These are phyloP conservation scores for Paraescarpia echinospica DNA, from an alignment of 1,140 invertebrate species.

Conservation along the genomic window DNA sequence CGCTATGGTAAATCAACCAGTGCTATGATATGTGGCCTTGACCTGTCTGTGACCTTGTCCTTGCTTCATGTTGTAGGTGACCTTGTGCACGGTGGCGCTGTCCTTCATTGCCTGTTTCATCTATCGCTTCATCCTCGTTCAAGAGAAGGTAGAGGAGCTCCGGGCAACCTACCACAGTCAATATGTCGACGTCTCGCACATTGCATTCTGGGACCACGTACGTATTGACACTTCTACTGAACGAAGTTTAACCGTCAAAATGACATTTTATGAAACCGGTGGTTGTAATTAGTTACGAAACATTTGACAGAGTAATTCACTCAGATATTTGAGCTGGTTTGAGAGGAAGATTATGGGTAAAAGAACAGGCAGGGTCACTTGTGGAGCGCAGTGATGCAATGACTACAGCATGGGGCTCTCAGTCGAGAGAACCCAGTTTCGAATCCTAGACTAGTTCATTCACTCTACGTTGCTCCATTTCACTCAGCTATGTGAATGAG, in stretches of 20 bases:
- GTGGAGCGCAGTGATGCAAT: no score
- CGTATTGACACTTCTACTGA: neutral
- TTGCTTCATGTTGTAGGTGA: constrained; percentile 5
- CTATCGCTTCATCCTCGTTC: constrained; percentile 50
- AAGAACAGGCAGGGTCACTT: no score
- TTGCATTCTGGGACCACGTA: constrained; percentile 33
- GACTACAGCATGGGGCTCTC: no score
- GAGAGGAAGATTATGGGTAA: no score
- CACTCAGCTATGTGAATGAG: no score
- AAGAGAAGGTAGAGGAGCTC: constrained; percentile 43
- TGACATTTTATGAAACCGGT: neutral
- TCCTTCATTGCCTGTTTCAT: constrained; percentile 46
- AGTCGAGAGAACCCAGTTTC: no score
- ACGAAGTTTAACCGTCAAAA: neutral
- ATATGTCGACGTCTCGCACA: constrained; percentile 46
- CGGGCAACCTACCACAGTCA: constrained; percentile 48
- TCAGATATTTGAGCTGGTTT: neutral
- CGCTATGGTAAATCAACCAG: neutral
- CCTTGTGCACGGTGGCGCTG: constrained; percentile 33
- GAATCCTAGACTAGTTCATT: no score
- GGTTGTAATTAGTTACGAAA: neutral
- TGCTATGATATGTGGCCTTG: neutral
- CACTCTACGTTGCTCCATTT: no score
- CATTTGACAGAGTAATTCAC: neutral
- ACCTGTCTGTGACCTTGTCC: neutral